Base-by-base conservation (phyloP, 2,113 vertebrate genomes). In the Romanogobio albipinnatus region DNA sequence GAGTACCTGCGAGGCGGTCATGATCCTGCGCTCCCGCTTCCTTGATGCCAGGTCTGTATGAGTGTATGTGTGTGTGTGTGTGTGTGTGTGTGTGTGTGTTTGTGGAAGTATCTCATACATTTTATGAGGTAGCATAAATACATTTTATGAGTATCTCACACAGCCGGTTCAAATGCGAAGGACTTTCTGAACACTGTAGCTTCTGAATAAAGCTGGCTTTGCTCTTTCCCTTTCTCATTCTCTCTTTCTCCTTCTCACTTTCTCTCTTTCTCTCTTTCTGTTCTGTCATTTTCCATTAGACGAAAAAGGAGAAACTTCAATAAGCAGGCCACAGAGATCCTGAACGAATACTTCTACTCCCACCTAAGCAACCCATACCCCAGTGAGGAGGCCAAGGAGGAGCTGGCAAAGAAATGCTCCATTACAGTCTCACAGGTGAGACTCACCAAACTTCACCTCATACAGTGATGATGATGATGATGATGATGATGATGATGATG, bases 361-460 rank as follows among this genome's bases (percentile, higher is more conserved):
- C 98, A 99, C 92, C 98, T 99, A 95, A 98, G 97, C 91, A 99
- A 99, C 93, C 98, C 98, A 45, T 99, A 99, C 89, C 98, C 98
- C 93, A 99, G 98, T 87, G 98, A 99, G 95, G 98, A 99, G 96
- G 98, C 97, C 95, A 99, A 99, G 96, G 98, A 99, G 91, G 98
- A 99, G 93, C 96, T 99, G 96, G 98, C 97, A 90, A 99, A 99
- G 95, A 99, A 99, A 89, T 99, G 97, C 95, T 96, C 96, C 93
- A 99, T 99, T 95, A 99, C 98, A 82, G 92, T 95, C 81, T 94
- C 94, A 84, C 94, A 95, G 93, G 94, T 95, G 22, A 82, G 10
- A 15, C 29, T 49, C 19, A 29, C 51, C 22, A 9, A 13, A 45
- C 17, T 53, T 33, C 33, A 70, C 26, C 29, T 33, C 59, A 43